A percentile compares a stretch with the other conserved stretches of the same genome.
These are phyloP conservation scores for Alauda arvensis DNA, from an alignment of 2,797 vertebrate genomes.

Conservation along the genomic window DNA sequence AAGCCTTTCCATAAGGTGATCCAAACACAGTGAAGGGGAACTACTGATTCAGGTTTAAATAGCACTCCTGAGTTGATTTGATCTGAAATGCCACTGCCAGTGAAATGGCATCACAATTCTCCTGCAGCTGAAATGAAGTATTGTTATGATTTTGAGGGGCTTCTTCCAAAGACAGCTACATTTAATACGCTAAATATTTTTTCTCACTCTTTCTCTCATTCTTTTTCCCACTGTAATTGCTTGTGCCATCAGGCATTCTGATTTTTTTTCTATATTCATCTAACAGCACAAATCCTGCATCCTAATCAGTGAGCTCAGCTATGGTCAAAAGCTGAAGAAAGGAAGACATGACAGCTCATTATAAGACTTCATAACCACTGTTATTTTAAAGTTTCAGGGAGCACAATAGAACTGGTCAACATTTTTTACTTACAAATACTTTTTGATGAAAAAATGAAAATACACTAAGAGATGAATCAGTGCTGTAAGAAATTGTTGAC, in stretches of 20 bases:
- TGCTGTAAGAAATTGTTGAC: neutral
- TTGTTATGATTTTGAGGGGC: neutral
- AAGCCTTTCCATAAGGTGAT: neutral
- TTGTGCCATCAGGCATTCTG: neutral
- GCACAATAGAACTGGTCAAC: neutral
- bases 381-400: neutral
- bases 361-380: neutral
- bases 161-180: neutral
- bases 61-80: neutral
- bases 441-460: constrained; percentile 19
- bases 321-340: neutral
- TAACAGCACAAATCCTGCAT: neutral
- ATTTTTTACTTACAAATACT: neutral
- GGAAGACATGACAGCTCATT: neutral
- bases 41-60: neutral
- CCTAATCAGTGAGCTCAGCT: neutral
- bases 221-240: neutral
- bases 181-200: neutral
- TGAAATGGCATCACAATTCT: neutral
- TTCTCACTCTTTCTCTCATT: neutral
- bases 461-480: neutral
- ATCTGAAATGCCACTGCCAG: neutral
- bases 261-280: neutral
- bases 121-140: neutral
- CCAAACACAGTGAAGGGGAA: neutral